Evolutionary conservation across 2,888 invertebrate species (phyloP), one percentile per base, ranked within the genome.

Genomic region (Magallana nippona): DNA sequence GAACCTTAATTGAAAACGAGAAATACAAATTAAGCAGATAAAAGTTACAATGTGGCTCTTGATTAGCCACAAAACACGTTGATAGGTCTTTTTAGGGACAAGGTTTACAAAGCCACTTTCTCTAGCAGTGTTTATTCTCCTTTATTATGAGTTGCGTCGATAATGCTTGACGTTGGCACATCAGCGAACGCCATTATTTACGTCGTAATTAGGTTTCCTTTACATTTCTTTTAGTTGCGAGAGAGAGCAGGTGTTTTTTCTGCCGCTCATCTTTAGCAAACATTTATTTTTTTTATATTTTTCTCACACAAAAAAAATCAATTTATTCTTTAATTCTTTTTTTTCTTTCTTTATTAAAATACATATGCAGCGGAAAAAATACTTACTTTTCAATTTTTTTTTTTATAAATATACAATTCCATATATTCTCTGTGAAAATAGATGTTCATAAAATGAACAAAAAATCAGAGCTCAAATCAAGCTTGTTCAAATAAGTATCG

Each of bases 21-120:
- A 71, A 71, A 71, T 44, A 27, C 71, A 71, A 71, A 71, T 71
- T 71, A 71, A 71, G 71, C 71, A 71, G 71, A 27, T 71, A 71
- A 71, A 22, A 71, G 71, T 22, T 8, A 32, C 71, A 13, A 15
- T 71, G 71, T 27, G 27, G 71, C 32, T 71, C 22, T 10, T 71
- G 71, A 71, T 71, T 27, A 22, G 71, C 71, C 71, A 71, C 71
- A 71, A 27, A 71, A 27, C 71, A 71, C 19, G 22, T 27, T 22
- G 32, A 27, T 27, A 13, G 32, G 27, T 27, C 32, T 71, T 32
- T 71, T 22, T 71, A 22, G 15, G 27, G 15, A 71, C 71, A 71
- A 15, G 32, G 60, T 60, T n/a, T 22, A 27, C 32, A 22, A 27
- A 71, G 15, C 15, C 71, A 15, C 15, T 71, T 71, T 71, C 71